Evolutionary conservation across 1,140 invertebrate genomes (phyloP).

Genomic region (Coenobita brevimanus): DNA sequence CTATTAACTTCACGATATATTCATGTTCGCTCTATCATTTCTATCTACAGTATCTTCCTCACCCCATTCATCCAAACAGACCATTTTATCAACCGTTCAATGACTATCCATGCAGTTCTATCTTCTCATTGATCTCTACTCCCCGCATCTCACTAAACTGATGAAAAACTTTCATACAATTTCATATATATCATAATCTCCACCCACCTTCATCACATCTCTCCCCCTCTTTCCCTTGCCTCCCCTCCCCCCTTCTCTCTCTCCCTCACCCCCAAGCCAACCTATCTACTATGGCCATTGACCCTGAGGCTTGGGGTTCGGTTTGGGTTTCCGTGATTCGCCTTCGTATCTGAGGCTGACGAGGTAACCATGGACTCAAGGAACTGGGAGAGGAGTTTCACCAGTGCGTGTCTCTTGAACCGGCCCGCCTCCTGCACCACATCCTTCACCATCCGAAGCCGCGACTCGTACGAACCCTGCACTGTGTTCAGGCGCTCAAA

Average conservation of each 20-base stretch:
- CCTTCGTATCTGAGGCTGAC: neutral
- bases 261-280: neutral
- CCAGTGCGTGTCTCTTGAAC: slow-evolving; percentile 85
- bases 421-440: slow-evolving; percentile 85
- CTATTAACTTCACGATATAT: too few relatives aligned
- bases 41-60: too few relatives aligned
- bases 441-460: slow-evolving; percentile 82
- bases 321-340: neutral
- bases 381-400: slow-evolving; percentile 62
- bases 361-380: slow-evolving; percentile 51
- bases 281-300: slow-evolving; percentile 68
- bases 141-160: too few relatives aligned
- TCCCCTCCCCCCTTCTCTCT: too few relatives aligned
- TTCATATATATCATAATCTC: neutral
- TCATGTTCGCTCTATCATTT: too few relatives aligned
- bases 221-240: too few relatives aligned
- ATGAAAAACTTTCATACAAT: neutral
- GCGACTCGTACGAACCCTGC: slow-evolving; percentile 82
- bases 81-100: too few relatives aligned
- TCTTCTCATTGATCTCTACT: too few relatives aligned
- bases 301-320: slow-evolving; percentile 46
- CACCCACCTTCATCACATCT: too few relatives aligned
- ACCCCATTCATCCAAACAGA: too few relatives aligned
- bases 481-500: slow-evolving; percentile 82
- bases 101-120: too few relatives aligned